A percentile compares a stretch with the other conserved stretches of the same genome.
Evolutionary conservation across 1,140 invertebrate genomes (phyloP).

Genomic region (Zaprionus camerounensis): DNA sequence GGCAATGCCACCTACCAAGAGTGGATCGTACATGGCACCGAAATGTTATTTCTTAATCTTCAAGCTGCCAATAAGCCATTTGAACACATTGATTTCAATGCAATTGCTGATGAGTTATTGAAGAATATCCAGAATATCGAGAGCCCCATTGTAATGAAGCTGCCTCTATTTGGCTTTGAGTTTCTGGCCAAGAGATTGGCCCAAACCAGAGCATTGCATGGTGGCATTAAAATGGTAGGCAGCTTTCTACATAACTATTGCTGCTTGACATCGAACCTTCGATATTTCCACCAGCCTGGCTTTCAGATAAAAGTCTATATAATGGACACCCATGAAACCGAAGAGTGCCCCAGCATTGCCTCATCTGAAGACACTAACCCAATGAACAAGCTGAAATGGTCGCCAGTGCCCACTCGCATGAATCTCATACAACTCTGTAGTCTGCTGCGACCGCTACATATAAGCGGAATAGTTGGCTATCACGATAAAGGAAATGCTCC

Average conservation of each 20-base stretch:
- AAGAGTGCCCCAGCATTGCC: not conserved
- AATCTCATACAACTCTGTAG: slow-evolving; percentile 67
- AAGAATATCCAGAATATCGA: not conserved
- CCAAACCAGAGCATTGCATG: slow-evolving; percentile 37
- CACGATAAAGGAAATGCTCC: slow-evolving; percentile 36
- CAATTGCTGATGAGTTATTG: slow-evolving; percentile 34
- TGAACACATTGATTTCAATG: slow-evolving; percentile 48
- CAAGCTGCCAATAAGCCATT: slow-evolving; percentile 31
- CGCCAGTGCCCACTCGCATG: slow-evolving; percentile 51
- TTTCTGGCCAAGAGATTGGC: slow-evolving; percentile 37
- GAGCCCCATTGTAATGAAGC: not conserved
- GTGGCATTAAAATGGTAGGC: slow-evolving; percentile 43
- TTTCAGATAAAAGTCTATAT: slow-evolving; percentile 15
- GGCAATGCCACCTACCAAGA: slow-evolving; percentile 38
- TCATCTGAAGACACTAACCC: not conserved
- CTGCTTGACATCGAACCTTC: slow-evolving; percentile 25
- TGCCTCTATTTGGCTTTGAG: slow-evolving; percentile 63
- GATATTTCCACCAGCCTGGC: slow-evolving; percentile 13
- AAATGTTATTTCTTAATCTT: slow-evolving; percentile 58
- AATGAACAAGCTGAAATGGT: slow-evolving; percentile 38
- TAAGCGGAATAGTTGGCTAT: slow-evolving; percentile 52
- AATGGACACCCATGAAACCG: not conserved
- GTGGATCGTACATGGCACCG: slow-evolving; percentile 59
- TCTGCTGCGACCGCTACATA: slow-evolving; percentile 52
- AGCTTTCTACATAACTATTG: slow-evolving; percentile 18